phyloP scores from a whole-genome alignment of 2,888 invertebrate species.

The Pandemis heparana region DNA sequence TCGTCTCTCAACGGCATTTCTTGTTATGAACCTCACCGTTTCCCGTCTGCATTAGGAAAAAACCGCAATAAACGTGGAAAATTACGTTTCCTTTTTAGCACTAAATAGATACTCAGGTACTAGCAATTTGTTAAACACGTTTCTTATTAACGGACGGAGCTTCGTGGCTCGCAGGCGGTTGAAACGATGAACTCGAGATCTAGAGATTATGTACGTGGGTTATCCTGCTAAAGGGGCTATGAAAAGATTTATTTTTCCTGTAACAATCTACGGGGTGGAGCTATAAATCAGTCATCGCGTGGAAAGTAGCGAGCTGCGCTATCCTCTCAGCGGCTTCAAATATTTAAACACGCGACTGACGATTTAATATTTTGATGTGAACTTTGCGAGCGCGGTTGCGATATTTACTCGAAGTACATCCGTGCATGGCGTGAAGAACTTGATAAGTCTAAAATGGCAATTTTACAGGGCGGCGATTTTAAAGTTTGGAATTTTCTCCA shows the following conservation, averaged over 20 bases:
- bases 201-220: not conserved
- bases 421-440: too few relatives aligned
- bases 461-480: too few relatives aligned
- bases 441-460: too few relatives aligned
- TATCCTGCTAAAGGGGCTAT: not conserved
- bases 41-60: too few relatives aligned
- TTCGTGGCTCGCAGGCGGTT: not conserved
- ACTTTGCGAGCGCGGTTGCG: not conserved
- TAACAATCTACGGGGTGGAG: not conserved
- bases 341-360: slow-evolving; percentile 25
- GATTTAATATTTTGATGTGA: slow-evolving; percentile 44
- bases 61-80: too few relatives aligned
- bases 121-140: not conserved
- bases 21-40: too few relatives aligned
- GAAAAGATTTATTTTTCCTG: slow-evolving; percentile 10
- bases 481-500: too few relatives aligned
- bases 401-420: too few relatives aligned
- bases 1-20: too few relatives aligned
- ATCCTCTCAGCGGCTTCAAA: not conserved
- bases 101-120: not conserved
- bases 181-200: not conserved
- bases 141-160: not conserved
- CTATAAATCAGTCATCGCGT: slow-evolving; percentile 15
- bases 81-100: not conserved
- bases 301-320: slow-evolving; percentile 6